These are phyloP conservation scores for Parauchenoglanis ngamensis DNA, from an alignment of 2,797 vertebrate species.

Conservation along the genomic window DNA sequence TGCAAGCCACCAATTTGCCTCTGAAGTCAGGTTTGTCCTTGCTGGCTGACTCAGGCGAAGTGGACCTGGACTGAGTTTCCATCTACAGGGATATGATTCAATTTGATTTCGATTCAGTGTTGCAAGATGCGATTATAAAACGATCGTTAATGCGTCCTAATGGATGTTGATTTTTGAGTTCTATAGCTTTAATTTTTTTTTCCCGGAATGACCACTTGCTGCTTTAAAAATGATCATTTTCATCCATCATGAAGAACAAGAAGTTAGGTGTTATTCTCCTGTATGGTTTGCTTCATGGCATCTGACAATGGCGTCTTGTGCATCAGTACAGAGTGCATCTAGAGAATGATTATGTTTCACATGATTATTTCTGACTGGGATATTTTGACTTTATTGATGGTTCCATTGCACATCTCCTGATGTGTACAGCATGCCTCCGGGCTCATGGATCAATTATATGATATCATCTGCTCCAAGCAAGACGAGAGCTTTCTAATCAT, in stretches of 20 bases:
- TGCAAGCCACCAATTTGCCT: not conserved
- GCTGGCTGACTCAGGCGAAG: not conserved
- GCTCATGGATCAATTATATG: not conserved
- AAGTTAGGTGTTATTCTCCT: not conserved
- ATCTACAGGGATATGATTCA: not conserved
- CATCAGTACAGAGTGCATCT: not conserved
- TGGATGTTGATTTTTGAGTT: conserved; percentile 4
- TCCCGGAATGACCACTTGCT: not conserved
- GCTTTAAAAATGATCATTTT: not conserved
- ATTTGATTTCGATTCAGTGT: not conserved
- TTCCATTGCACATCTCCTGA: conserved; percentile 11
- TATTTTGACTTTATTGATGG: not conserved
- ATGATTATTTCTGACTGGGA: not conserved
- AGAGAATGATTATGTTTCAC: not conserved
- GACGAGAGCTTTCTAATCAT: conserved; percentile 1
- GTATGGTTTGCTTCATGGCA: not conserved
- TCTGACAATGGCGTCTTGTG: not conserved
- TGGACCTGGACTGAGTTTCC: not conserved
- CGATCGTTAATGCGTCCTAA: not conserved
- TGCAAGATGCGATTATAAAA: not conserved
- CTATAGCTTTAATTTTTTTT: not conserved
- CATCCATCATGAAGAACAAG: not conserved
- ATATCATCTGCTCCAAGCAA: conserved; percentile 6
- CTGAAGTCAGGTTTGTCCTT: not conserved
- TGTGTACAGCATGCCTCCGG: not conserved